phyloP scores from a whole-genome alignment of 1,140 invertebrate species.

The Luehdorfia chinensis region DNA sequence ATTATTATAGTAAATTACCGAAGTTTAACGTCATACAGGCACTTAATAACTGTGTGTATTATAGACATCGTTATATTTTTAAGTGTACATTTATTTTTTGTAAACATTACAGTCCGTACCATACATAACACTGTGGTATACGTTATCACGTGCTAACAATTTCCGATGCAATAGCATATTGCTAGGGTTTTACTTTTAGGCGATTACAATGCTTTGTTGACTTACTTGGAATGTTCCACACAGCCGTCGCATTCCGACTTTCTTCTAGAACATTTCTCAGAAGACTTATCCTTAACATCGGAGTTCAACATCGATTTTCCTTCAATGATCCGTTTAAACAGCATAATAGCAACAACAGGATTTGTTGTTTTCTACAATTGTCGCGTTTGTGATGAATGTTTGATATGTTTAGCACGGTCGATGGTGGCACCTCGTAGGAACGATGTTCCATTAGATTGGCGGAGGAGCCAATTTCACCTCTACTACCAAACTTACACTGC shows the following conservation, averaged over 20 bases:
- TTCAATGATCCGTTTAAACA: conserved; percentile 78
- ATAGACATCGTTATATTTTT: no score
- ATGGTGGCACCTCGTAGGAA: conserved; percentile 62
- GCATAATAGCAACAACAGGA: conserved; percentile 73
- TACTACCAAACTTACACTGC: conserved; percentile 64
- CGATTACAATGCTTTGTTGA: no score
- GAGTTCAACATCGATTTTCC: conserved; percentile 75
- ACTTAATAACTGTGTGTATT: no score
- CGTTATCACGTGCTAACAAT: no score
- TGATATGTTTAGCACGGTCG: conserved; percentile 60
- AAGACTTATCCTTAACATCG: conserved; percentile 51
- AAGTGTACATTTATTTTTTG: no score
- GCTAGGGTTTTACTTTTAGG: no score
- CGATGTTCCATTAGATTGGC: conserved; percentile 76
- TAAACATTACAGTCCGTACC: no score
- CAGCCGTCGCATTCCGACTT: conserved; percentile 71
- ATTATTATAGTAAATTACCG: no score
- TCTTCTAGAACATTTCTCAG: conserved; percentile 71
- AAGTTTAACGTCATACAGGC: no score
- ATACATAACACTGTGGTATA: no score
- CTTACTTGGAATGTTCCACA: conserved; percentile 71
- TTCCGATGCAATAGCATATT: no score
- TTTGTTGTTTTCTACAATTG: conserved; percentile 73
- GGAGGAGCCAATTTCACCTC: conserved; percentile 63
- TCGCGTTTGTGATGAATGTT: conserved; percentile 69